A percentile compares a stretch with the other conserved stretches of the same genome.
Evolutionary conservation across 2,888 invertebrate genomes (phyloP).

Genomic region (Odontocolon sp.): DNA sequence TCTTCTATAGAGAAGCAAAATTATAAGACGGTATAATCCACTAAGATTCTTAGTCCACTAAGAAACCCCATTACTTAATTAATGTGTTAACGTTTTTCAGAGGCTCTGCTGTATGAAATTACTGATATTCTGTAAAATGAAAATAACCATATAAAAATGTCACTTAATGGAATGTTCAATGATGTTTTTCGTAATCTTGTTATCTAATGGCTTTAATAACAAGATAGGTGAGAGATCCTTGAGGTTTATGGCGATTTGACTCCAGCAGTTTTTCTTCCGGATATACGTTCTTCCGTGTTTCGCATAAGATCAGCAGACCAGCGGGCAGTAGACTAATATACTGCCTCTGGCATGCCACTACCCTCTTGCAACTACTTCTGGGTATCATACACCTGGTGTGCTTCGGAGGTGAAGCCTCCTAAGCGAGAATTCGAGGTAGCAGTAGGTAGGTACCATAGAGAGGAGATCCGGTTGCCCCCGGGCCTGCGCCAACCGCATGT

Average conservation of each 20-base stretch:
- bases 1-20: too few species aligned
- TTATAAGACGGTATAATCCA: too few species aligned
- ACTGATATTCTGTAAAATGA: too few species aligned
- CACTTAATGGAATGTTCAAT: neutral
- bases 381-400: slow-evolving; percentile 50
- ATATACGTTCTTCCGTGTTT: slow-evolving; percentile 23
- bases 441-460: neutral
- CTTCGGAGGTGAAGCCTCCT: slow-evolving; percentile 36
- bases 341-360: neutral
- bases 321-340: neutral
- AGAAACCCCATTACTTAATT: too few species aligned
- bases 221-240: neutral
- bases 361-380: slow-evolving; percentile 5
- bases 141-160: neutral
- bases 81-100: too few species aligned
- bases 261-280: neutral
- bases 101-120: too few species aligned
- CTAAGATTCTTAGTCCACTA: too few species aligned
- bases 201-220: too few species aligned
- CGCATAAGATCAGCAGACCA: slow-evolving; percentile 11
- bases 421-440: slow-evolving; percentile 42
- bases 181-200: neutral
- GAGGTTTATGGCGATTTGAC: neutral
- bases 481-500: slow-evolving; percentile 58
- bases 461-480: slow-evolving; percentile 54